These are phyloP conservation scores for Xylota segnis DNA, from an alignment of 2,888 invertebrate genomes.

Conservation along the genomic window DNA sequence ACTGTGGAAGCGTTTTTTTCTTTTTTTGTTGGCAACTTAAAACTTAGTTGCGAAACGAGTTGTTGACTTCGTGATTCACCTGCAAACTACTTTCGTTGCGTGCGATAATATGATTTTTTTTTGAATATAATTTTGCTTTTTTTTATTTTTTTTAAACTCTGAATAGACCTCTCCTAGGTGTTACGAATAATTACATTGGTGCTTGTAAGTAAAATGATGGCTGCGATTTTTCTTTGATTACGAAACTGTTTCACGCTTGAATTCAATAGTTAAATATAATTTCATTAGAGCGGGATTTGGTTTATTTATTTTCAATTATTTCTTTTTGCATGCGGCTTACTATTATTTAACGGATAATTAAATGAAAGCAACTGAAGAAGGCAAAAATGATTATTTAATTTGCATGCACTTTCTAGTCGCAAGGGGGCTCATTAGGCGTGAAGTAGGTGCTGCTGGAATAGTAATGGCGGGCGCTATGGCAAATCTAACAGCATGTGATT, in stretches of 20 bases:
- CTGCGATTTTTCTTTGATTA: conserved; percentile 25
- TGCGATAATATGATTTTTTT: conserved; percentile 25
- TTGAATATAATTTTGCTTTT: conserved; percentile 20
- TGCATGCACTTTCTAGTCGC: not conserved
- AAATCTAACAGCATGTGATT: not conserved
- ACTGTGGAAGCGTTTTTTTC: not conserved
- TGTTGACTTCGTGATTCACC: conserved; percentile 39
- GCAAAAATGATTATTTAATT: conserved; percentile 9
- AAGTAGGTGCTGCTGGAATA: not conserved
- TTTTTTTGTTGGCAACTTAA: conserved; percentile 25
- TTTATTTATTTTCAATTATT: conserved; percentile 23
- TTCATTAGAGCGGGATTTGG: conserved; percentile 44
- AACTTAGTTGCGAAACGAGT: conserved; percentile 41
- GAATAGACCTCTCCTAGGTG: conserved; percentile 5
- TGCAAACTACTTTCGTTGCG: conserved; percentile 32
- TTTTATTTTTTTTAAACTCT: conserved; percentile 11
- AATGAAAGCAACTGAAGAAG: conserved; percentile 10
- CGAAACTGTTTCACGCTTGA: conserved; percentile 47
- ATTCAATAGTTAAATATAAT: conserved; percentile 38
- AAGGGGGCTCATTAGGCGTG: not conserved
- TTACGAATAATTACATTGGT: conserved; percentile 29
- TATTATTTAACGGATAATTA: conserved; percentile 21
- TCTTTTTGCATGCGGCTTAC: not conserved
- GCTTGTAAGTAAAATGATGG: conserved; percentile 22
- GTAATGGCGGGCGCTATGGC: not conserved